Base-by-base conservation (phyloP, 1,140 invertebrate genomes). In the Lepidurus packardi region DNA sequence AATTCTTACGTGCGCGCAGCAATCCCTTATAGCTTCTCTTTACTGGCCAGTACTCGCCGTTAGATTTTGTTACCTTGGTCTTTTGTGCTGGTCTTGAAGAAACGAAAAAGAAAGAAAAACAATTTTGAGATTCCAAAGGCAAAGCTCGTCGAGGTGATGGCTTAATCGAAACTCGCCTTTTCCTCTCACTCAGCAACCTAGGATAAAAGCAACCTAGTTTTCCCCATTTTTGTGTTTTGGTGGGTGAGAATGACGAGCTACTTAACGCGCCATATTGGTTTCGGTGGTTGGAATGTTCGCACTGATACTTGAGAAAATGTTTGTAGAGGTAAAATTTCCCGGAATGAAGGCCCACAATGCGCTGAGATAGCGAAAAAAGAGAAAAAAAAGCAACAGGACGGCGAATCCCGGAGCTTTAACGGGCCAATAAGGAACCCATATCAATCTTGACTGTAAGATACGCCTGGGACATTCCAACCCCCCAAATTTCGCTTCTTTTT, bases 81-180 rank as follows among this genome's bases (percentile, higher is more conserved):
- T 65, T 21, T 7, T 65, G 53, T 65, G 53, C 53, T 65, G 21
- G 16, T 65, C 53, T n/a, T 21, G 53, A 21, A 34, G 34, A 4
- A 34, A 4, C 3, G 0, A 34, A 34, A 34, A 34, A 0, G 4
- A 4, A 34, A 34, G 4, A 34, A 65, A 65, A 65, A 13, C 53
- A 65, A 65, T 65, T 16, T 65, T n/a, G 16, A 16, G 53, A 65
- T 65, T 65, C 53, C 53, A 21, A n/a, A 7, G 16, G 53, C 8
- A 16, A 34, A 21, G 13, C 13, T 21, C 53, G 53, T 21, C 16
- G 53, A n/a, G 21, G 53, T 65, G 21, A 65, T 65, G 53, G 53
- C 53, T 65, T 65, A 65, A 65, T 65, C 53, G 53, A 65, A 65
- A 65, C 53, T 21, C 53, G 53, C 53, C 16, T 65, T 65, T 65